Evolutionary conservation across 1,140 invertebrate genomes (phyloP), one percentile per base, ranked within the genome.

Genomic region (Drosophila lacteicornis): DNA sequence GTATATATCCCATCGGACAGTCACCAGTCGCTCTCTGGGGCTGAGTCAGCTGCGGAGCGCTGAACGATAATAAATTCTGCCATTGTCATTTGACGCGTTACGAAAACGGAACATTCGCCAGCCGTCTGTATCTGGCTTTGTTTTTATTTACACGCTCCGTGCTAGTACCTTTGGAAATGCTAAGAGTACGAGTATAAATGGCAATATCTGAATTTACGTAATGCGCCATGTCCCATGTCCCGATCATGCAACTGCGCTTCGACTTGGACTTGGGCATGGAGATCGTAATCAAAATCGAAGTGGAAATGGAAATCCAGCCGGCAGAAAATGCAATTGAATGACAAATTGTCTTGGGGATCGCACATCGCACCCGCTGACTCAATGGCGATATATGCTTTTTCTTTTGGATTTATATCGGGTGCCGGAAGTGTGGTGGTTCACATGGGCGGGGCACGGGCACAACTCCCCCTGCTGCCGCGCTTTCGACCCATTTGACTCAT

Each of bases 51-150:
- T 57, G 70, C 33, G 19, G 57, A 51, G 58, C 80, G 70, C 55
- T 87, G 76, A 88, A 83, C 62, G 75, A 85, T 81, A 81, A 85
- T 79, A 81, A 62, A 85, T 77, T 87, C 79, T 51, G 53, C 30
- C 43, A 67, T 75, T 82, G 80, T 87, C 84, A 88, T 83, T 80
- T 83, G 83, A 87, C 61, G 83, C 69, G 74, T 77, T 84, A 73
- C 69, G 49, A 40, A 76, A 67, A 59, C 46, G 38, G 45, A 51
- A 58, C 27, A 57, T 43, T 62, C 73, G 60, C 58, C 46, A 65
- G 60, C 58, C 43, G 60, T 65, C 50, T 59, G 47, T 46, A 57
- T 45, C 60, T 45, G 42, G 56, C 46, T 59, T 73, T 76, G 74
- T 77, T 62, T 62, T 67, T 57, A 43, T 47, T 66, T 51, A 19